phyloP scores from a whole-genome alignment of 2,797 vertebrate species.

The Emydoidea blandingii region DNA sequence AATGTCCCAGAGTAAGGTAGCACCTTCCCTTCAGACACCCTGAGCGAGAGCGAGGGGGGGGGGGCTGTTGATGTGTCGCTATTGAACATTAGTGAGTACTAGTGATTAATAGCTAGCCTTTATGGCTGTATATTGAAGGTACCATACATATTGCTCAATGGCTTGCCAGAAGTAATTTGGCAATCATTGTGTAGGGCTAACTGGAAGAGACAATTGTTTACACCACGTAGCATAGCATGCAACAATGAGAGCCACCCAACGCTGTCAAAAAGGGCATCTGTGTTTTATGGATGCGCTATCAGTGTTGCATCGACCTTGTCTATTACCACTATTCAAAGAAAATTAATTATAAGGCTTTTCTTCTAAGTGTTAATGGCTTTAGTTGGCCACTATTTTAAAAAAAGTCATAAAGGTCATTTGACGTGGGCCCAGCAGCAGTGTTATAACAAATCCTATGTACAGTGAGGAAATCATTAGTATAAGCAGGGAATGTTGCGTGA shows the following conservation, averaged over 20 bases:
- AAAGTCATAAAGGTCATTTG: neutral
- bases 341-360: neutral
- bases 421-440: neutral
- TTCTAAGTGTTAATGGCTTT: neutral
- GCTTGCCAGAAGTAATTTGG: neutral
- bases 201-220: neutral
- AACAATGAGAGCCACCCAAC: accelerated
- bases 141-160: accelerated
- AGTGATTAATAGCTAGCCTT: accelerated
- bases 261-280: neutral
- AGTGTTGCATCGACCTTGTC: neutral
- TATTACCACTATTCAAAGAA: neutral
- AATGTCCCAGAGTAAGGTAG: neutral
- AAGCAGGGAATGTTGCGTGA: too few relatives aligned
- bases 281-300: too few relatives aligned
- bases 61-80: neutral
- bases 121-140: accelerated
- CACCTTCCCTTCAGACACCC: neutral
- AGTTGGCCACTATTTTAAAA: neutral
- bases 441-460: neutral
- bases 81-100: accelerated
- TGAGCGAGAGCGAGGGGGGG: neutral
- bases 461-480: neutral
- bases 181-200: accelerated
- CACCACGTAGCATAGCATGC: neutral